phyloP scores from a whole-genome alignment of 2,113 vertebrate species.

The Furnarius figulus region DNA sequence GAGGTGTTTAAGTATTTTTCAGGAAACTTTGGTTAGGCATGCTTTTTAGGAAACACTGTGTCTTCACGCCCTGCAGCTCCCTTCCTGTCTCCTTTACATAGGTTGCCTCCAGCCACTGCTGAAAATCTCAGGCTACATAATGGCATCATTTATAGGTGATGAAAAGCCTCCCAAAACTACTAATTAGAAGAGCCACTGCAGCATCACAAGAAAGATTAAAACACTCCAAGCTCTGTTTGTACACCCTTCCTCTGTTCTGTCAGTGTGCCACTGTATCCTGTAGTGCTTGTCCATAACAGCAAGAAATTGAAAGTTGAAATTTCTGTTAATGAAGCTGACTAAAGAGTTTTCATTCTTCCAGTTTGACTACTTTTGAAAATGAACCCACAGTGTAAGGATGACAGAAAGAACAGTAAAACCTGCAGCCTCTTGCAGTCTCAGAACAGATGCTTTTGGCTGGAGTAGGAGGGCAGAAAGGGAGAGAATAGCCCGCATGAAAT shows the following conservation, averaged over 20 bases:
- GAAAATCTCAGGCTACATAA: neutral
- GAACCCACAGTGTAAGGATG: neutral
- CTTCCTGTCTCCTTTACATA: neutral
- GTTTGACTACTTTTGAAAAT: neutral
- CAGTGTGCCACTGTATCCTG: neutral
- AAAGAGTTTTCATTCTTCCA: conserved; percentile 9
- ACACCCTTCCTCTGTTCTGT: neutral
- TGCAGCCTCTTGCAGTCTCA: neutral
- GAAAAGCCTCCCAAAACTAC: neutral
- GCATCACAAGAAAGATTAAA: neutral
- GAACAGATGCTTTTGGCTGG: neutral
- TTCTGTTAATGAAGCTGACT: neutral
- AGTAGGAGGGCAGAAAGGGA: neutral
- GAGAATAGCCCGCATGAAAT: neutral
- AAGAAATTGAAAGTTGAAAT: conserved; percentile 4
- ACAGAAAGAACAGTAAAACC: neutral
- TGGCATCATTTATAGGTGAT: neutral
- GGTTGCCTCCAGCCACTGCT: neutral
- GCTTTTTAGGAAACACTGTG: neutral
- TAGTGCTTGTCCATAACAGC: neutral
- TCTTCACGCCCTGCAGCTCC: neutral
- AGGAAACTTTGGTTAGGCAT: neutral
- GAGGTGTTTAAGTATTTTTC: neutral
- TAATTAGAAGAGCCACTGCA: neutral
- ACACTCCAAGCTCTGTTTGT: neutral